A percentile compares a stretch with the other conserved stretches of the same genome.
Conservation (phyloP, 2,888 invertebrate genomes). For the Graphium colonna region DNA sequence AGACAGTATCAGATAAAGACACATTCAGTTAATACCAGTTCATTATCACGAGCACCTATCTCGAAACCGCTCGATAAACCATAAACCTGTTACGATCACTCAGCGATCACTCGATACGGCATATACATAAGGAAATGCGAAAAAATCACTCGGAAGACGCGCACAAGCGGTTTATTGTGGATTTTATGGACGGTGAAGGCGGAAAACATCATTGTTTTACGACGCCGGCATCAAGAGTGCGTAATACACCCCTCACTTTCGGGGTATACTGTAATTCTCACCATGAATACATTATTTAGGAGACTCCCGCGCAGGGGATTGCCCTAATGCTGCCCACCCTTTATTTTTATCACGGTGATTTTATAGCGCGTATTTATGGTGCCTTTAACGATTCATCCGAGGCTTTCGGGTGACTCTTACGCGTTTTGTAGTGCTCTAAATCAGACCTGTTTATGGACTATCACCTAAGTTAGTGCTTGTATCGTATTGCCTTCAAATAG, state of each 20-base stretch:
- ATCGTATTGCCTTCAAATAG: too few relatives aligned
- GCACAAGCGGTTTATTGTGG: constrained; percentile 27
- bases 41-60: neutral
- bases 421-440: constrained; percentile 18
- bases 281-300: constrained; percentile 37
- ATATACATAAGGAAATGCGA: neutral
- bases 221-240: constrained; percentile 31
- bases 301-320: constrained; percentile 28
- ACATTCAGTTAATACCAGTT: too few relatives aligned
- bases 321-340: constrained; percentile 34
- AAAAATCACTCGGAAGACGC: constrained; percentile 6
- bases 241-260: constrained; percentile 32
- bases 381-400: constrained; percentile 17
- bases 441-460: constrained; percentile 17
- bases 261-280: constrained; percentile 34
- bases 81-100: neutral
- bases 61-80: neutral
- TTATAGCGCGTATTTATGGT: constrained; percentile 35
- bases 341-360: constrained; percentile 36
- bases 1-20: too few relatives aligned
- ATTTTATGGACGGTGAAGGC: constrained; percentile 29
- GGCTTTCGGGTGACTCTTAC: constrained; percentile 23
- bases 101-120: neutral
- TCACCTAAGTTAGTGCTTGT: too few relatives aligned
- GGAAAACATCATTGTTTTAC: constrained; percentile 38